Evolutionary conservation across 1,140 invertebrate genomes (phyloP).

Genomic region (Procambarus clarkii): DNA sequence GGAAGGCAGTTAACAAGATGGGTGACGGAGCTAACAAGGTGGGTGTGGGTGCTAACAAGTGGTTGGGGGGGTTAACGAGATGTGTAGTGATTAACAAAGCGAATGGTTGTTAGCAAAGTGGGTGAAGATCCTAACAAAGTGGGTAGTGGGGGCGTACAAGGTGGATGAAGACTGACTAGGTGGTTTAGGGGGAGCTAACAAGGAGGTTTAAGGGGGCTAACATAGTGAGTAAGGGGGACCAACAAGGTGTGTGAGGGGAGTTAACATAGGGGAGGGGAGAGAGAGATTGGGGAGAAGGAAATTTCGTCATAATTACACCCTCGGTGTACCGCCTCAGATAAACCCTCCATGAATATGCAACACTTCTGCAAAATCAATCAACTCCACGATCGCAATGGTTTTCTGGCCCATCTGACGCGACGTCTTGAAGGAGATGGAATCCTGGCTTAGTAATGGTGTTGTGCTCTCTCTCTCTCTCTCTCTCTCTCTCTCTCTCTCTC

Average conservation of each 20-base stretch:
- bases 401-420: constrained; percentile 48
- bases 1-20: too few species aligned
- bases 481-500: neutral
- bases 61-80: too few species aligned
- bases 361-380: constrained; percentile 57
- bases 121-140: too few species aligned
- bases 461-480: neutral
- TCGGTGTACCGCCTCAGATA: constrained; percentile 56
- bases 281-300: constrained; percentile 1
- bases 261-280: neutral
- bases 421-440: constrained; percentile 64
- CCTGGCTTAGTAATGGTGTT: constrained; percentile 19
- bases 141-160: too few species aligned
- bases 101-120: too few species aligned
- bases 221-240: too few species aligned
- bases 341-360: constrained; percentile 64
- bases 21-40: too few species aligned
- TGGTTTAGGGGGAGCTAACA: too few species aligned
- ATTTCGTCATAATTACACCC: constrained; percentile 54
- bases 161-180: too few species aligned
- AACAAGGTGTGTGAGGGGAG: neutral
- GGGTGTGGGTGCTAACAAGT: too few species aligned
- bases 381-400: constrained; percentile 40
- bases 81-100: too few species aligned
- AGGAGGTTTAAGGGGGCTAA: too few species aligned